Evolutionary conservation across 2,113 vertebrate species (phyloP).

Genomic region (Dipodomys stephensi): DNA sequence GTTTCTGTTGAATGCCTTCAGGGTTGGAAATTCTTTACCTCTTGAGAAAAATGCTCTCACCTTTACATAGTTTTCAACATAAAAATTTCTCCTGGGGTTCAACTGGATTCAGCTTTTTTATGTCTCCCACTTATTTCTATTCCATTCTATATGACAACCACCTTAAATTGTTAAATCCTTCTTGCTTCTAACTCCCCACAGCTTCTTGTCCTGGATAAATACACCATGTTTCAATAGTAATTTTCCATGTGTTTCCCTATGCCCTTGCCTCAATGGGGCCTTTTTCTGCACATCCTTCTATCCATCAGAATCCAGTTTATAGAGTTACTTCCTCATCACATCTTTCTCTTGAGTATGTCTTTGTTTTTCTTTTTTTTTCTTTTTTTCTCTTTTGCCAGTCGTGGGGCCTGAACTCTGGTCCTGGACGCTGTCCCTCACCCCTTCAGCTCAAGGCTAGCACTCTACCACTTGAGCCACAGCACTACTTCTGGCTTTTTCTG

Average conservation of each 20-base stretch:
- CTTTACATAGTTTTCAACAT: neutral
- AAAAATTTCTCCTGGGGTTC: neutral
- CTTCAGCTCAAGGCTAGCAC: too few species aligned
- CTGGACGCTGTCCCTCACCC: too few species aligned
- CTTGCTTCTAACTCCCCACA: neutral
- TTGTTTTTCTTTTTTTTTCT: neutral
- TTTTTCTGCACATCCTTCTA: neutral
- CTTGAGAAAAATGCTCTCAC: neutral
- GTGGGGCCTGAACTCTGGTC: too few species aligned
- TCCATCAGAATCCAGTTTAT: neutral
- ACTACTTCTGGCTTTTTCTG: too few species aligned
- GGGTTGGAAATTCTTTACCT: neutral
- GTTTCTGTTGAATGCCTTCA: conserved; percentile 19
- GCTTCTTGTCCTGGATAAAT: conserved; percentile 4
- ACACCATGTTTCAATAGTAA: conserved; percentile 11
- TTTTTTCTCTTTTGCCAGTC: too few species aligned
- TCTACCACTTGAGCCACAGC: too few species aligned
- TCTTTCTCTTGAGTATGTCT: neutral
- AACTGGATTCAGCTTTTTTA: neutral
- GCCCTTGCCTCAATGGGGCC: neutral
- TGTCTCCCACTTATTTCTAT: neutral
- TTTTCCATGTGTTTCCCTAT: conserved; percentile 17
- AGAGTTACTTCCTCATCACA: neutral
- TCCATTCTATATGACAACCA: neutral
- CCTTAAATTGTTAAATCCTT: neutral